phyloP scores from a whole-genome alignment of 1,140 invertebrate species.

The Lepidostoma basale region DNA sequence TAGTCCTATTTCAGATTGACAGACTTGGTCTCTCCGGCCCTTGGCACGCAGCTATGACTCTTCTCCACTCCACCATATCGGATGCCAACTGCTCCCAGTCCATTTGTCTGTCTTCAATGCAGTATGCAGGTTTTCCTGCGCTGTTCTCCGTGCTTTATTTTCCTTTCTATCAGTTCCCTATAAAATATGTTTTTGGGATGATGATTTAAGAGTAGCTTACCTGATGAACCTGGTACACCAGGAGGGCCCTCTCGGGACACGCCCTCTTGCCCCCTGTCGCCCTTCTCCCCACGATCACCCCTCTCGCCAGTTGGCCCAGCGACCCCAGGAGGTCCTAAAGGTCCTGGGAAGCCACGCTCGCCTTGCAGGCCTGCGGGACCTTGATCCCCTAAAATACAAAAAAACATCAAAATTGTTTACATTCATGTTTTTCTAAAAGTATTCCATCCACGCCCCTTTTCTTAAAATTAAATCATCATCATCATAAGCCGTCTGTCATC shows the following conservation, averaged over 20 bases:
- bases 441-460: background rate
- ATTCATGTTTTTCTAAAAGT: background rate
- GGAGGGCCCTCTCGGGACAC: slow-evolving; percentile 71
- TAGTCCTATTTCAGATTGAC: no score
- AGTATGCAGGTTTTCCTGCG: no score
- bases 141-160: no score
- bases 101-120: no score
- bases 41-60: no score
- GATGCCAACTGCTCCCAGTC: no score
- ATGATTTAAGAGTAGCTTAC: slow-evolving; percentile 55
- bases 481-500: no score
- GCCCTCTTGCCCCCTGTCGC: slow-evolving; percentile 72
- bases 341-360: slow-evolving; percentile 68
- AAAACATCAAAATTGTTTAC: background rate
- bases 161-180: no score
- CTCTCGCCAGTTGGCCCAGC: slow-evolving; percentile 63
- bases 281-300: slow-evolving; percentile 75
- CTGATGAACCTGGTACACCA: slow-evolving; percentile 68
- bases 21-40: no score
- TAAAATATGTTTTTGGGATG: no score
- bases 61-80: no score
- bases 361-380: slow-evolving; percentile 50
- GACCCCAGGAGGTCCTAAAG: slow-evolving; percentile 65
- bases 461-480: no score
- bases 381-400: slow-evolving; percentile 35